These are phyloP conservation scores for Solenodon paradoxus DNA, from an alignment of 2,113 vertebrate genomes.

Conservation along the genomic window DNA sequence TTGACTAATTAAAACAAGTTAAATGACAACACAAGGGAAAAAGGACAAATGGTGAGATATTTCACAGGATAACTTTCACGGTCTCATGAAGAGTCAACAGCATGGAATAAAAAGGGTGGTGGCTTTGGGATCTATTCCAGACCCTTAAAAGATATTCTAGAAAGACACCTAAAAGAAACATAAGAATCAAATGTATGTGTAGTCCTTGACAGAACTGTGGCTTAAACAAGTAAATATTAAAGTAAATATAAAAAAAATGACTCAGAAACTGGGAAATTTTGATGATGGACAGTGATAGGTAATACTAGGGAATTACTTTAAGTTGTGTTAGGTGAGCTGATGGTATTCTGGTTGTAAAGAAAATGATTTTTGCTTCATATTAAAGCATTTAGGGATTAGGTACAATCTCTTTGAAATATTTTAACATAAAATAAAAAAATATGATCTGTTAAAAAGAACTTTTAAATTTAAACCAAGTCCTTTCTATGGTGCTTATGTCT, in stretches of 20 bases:
- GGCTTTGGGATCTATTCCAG: too few species aligned
- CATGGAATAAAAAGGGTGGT: background rate
- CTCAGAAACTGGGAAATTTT: background rate
- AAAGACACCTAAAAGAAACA: background rate
- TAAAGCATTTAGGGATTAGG: background rate
- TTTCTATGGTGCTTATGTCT: background rate
- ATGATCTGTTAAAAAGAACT: background rate
- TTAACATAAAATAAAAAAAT: background rate
- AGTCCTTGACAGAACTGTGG: background rate
- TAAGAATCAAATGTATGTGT: background rate
- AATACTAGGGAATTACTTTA: background rate
- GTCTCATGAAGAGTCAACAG: background rate
- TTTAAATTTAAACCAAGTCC: background rate
- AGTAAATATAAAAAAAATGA: background rate
- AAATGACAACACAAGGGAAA: background rate
- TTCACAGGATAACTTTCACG: background rate
- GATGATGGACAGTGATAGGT: background rate
- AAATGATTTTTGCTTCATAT: conserved; percentile 9
- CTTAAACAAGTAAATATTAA: background rate
- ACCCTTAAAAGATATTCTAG: background rate
- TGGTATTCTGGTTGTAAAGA: background rate
- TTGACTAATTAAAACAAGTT: background rate
- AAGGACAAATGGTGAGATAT: background rate
- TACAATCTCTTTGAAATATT: background rate
- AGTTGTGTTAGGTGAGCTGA: background rate